Base-by-base conservation (phyloP, 2,797 vertebrate genomes). In the Cirrhinus mrigala region DNA sequence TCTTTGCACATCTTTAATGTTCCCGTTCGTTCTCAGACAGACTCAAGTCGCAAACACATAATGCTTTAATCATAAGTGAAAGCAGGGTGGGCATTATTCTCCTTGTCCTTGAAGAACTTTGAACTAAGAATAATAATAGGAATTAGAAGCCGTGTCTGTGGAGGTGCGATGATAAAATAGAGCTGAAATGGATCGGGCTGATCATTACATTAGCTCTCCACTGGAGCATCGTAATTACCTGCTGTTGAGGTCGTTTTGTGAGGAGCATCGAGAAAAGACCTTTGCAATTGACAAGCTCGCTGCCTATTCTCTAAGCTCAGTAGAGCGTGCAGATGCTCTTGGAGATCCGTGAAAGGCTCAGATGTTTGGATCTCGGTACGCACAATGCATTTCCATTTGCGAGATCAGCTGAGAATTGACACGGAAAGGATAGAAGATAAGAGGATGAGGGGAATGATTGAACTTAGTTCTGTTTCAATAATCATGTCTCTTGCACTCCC, bases 61-160 rank as follows among this genome's bases (percentile, higher is more conserved):
- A 83, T 76, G 74, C 74, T 85, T 76, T 89, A 86, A 82, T 84
- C 48, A 82, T 84, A 77, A 87, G 64, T 84, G 48, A 27, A 64
- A 64, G 12, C 24, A 64, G 60, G 27, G 14, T 15, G 15, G 66
- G 79, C 33, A 84, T 83, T 84, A 84, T 84, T 66, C 66, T 66
- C 56, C 54, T 85, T 81, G 83, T 81, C 79, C 77, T 87, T 82
- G 82, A 82, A 87, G 8, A 82, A 79, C 76, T 50, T 68, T 66
- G n/a, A 85, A n/a, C n/a, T 85, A 69, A 85, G 74, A 82, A 75
- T 77, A 81, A 86, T 84, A 83, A 69, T 81, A 78, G 29, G 52
- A 74, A 85, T 87, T 50, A 82, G n/a, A 73, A 79, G 60, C 52
- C 82, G 58, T 88, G 24, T 86, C 71, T 48, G 14, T 16, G 71